Conservation (phyloP, 2,888 invertebrate genomes). For the Leptinotarsa rubiginosa region DNA sequence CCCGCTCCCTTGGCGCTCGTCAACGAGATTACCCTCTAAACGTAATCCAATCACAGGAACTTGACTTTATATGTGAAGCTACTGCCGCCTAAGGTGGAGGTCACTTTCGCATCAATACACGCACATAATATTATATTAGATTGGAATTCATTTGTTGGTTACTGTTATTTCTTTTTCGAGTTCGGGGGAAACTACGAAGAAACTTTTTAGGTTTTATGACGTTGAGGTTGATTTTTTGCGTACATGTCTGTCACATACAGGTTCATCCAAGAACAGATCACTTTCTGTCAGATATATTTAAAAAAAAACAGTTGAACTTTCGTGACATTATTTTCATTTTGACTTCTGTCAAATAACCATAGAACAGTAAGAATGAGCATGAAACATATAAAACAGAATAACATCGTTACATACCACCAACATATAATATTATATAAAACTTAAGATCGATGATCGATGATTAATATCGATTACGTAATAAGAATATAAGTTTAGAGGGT, state of each 20-base stretch:
- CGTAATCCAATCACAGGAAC: slow-evolving; percentile 75
- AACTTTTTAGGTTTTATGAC: not conserved
- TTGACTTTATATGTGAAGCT: slow-evolving; percentile 42
- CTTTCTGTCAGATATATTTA: too few relatives aligned
- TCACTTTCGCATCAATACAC: slow-evolving; percentile 31
- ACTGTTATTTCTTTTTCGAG: slow-evolving; percentile 1
- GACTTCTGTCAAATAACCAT: too few relatives aligned
- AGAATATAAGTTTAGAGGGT: too few relatives aligned
- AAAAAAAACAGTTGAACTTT: too few relatives aligned
- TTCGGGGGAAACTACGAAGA: not conserved
- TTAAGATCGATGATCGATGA: too few relatives aligned
- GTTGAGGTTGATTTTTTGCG: not conserved
- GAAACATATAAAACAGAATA: too few relatives aligned
- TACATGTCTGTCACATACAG: not conserved
- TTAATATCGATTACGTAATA: too few relatives aligned
- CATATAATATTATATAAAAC: too few relatives aligned
- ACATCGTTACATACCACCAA: too few relatives aligned
- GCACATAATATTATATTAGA: slow-evolving; percentile 30
- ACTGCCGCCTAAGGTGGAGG: slow-evolving; percentile 33
- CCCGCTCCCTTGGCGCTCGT: slow-evolving; percentile 72
- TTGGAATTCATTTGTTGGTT: slow-evolving; percentile 17
- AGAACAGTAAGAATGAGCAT: too few relatives aligned
- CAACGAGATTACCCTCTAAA: slow-evolving; percentile 70
- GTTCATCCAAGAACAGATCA: not conserved
- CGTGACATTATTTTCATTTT: too few relatives aligned